phyloP scores from a whole-genome alignment of 2,113 vertebrate genomes.

The human (Homo sapiens) region GRCh38 chr17:66286501-66287000 shows the following conservation, averaged over 20 bases:
- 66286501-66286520: not conserved
- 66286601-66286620: not conserved
- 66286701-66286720: not conserved
- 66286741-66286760: not conserved
- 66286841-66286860: not conserved
- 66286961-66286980: not conserved
- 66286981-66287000: not conserved
- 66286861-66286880: not conserved
- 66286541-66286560: not conserved
- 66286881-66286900: not conserved
- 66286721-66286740: not conserved
- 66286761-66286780: not conserved
- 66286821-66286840: not conserved
- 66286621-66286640: not conserved
- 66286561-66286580: not conserved
- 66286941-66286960: too few relatives aligned
- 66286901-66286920: not conserved
- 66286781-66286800: not conserved
- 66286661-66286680: not conserved
- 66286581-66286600: not conserved
- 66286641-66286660: not conserved
- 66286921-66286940: not conserved
- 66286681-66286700: not conserved
- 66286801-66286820: not conserved
- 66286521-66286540: too few relatives aligned